Evolutionary conservation across 2,113 vertebrate genomes (phyloP), one percentile per base, ranked within the genome.

Genomic region (Corvus cornix): DNA sequence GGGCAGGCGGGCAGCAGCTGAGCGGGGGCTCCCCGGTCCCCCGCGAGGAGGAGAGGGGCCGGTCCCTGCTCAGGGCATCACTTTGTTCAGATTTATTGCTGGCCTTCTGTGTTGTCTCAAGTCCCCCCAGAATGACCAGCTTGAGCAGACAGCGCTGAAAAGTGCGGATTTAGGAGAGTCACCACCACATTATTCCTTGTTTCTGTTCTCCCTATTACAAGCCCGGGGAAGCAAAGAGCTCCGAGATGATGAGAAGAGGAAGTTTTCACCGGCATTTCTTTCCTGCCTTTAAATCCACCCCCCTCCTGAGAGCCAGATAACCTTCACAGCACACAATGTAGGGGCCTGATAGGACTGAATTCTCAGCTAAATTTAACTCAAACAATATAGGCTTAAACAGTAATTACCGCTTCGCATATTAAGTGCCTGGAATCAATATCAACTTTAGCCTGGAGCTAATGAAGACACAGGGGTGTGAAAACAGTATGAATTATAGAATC

Each of bases 301-400:
- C 84, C 59, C 89, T 85, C 89, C 49, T 4, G 89, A 92, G 85
- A 86, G 69, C 11, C 88, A 59, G 83, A 89, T 81, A 96, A 94
- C 90, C 95, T 89, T 95, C 81, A 49, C 10, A 0, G 89, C 11
- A 0, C 84, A 87, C 84, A 89, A 83, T 75, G 67, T 1, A 22
- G 33, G 19, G 58, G 35, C 70, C 86, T 12, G 87, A 90, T 7
- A 69, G 0, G 15, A 26, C 81, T 58, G 4, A 85, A 84, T 52
- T 83, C 82, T 5, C 63, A 30, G 94, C 90, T 93, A 92, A 92
- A 87, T 91, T 97, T 96, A 95, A 95, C 84, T 68, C 62, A 4
- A 51, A 87, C 60, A 93, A 73, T 62, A 78, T 12, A 72, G 55
- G 96, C 76, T 91, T 33, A 84, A 95, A 14, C 5, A 11, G 68